Percentiles rank a stretch among this genome's conserved stretches.
Evolutionary conservation across 1,140 invertebrate genomes (phyloP).

Genomic region (Uloborus diversus): DNA sequence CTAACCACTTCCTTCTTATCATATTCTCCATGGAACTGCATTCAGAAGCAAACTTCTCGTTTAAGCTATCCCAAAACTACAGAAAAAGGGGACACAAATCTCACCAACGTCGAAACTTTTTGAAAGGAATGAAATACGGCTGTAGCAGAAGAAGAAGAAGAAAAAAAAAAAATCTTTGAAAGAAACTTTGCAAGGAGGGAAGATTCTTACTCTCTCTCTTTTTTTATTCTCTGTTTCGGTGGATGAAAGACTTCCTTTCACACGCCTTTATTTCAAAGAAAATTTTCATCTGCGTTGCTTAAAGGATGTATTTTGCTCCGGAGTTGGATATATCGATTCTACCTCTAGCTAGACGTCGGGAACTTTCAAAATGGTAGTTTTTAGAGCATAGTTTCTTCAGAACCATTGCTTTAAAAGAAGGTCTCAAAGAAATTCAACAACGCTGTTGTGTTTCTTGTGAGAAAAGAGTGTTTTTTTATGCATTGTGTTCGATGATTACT

Average conservation of each 20-base stretch:
- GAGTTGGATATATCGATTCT: slow-evolving; percentile 35
- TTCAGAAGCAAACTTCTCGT: too few species aligned
- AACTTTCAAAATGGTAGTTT: not conserved
- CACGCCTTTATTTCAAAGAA: slow-evolving; percentile 38
- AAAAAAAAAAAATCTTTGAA: not conserved
- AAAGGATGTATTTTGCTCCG: slow-evolving; percentile 17
- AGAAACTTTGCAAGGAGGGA: not conserved
- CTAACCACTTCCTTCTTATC: not conserved
- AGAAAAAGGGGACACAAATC: not conserved
- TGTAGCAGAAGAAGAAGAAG: not conserved
- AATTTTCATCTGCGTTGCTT: slow-evolving; percentile 18
- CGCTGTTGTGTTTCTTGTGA: too few species aligned
- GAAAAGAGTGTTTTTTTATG: too few species aligned
- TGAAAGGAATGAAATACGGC: not conserved
- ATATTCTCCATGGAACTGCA: not conserved
- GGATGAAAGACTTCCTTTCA: slow-evolving; percentile 24
- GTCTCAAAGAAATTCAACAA: too few species aligned
- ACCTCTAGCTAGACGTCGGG: not conserved
- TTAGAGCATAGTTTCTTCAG: too few species aligned
- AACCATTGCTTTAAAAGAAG: too few species aligned
- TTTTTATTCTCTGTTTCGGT: slow-evolving; percentile 21
- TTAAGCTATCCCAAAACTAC: too few species aligned
- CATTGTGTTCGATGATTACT: too few species aligned
- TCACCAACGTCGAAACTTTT: not conserved
- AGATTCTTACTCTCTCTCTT: not conserved